Evolutionary conservation across 2,888 invertebrate genomes (phyloP).

Genomic region (Campoletis raptor): DNA sequence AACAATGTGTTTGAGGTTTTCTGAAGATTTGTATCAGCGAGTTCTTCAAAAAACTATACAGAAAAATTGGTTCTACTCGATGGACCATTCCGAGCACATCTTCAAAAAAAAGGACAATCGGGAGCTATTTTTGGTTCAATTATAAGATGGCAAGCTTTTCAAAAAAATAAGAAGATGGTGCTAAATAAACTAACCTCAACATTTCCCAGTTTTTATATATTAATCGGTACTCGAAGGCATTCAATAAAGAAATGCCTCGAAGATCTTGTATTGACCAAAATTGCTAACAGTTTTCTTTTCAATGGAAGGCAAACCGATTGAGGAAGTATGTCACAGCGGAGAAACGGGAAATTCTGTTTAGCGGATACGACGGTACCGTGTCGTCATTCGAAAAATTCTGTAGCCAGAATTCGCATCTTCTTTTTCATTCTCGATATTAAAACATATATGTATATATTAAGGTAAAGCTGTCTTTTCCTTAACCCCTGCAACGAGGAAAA

Average conservation of each 20-base stretch:
- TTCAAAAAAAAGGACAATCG: too few relatives aligned
- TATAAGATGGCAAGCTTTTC: too few relatives aligned
- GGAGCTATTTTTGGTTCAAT: too few relatives aligned
- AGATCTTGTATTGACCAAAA: neutral
- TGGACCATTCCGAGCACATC: too few relatives aligned
- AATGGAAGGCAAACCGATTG: neutral
- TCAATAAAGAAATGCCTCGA: neutral
- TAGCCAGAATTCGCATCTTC: slow-evolving; percentile 51
- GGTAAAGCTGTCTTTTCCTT: neutral
- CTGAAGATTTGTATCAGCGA: too few relatives aligned
- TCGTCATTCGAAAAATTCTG: slow-evolving; percentile 68
- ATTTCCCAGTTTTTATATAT: neutral
- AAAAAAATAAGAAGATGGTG: neutral
- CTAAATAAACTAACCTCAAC: neutral
- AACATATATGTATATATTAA: slow-evolving; percentile 61
- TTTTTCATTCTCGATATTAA: slow-evolving; percentile 7
- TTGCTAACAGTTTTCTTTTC: neutral
- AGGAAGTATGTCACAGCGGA: neutral
- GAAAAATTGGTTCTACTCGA: too few relatives aligned
- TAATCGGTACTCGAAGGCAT: neutral
- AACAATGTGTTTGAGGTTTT: too few relatives aligned
- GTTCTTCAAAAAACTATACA: too few relatives aligned
- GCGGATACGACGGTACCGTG: slow-evolving; percentile 53
- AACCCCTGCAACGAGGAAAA: slow-evolving; percentile 18
- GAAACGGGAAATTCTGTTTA: slow-evolving; percentile 38